These are phyloP conservation scores for Ooceraea biroi DNA, from an alignment of 1,140 invertebrate species.

Conservation along the genomic window DNA sequence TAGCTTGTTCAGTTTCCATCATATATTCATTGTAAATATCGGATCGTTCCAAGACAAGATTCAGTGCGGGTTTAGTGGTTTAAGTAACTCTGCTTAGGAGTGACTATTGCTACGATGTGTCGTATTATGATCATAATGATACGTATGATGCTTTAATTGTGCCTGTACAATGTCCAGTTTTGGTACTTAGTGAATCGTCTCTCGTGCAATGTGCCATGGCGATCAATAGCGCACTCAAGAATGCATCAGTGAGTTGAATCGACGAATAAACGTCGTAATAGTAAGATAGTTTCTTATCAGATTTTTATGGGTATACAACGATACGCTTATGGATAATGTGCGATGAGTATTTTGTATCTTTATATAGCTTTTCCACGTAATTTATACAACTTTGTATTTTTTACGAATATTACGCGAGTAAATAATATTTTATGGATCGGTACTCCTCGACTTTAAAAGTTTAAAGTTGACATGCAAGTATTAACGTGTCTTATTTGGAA, in stretches of 20 bases:
- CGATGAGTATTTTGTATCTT: constrained; percentile 1
- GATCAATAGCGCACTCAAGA: not conserved
- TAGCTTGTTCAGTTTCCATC: not conserved
- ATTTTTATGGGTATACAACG: not conserved
- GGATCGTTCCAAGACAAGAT: not conserved
- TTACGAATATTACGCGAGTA: not conserved
- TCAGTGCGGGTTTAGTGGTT: not conserved
- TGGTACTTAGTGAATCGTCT: not conserved
- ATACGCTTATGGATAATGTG: not conserved
- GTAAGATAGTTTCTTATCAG: not conserved
- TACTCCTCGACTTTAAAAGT: not conserved
- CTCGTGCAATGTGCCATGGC: constrained; percentile 27
- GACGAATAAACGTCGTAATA: not conserved
- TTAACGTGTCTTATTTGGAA: not conserved
- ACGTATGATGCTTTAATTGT: not conserved
- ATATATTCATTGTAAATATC: not conserved
- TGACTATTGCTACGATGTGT: not conserved
- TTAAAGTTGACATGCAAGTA: constrained; percentile 10
- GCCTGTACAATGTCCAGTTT: not conserved
- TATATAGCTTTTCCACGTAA: not conserved
- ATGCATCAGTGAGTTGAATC: not conserved
- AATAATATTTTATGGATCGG: constrained; percentile 3
- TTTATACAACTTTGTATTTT: not conserved
- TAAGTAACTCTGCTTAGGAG: not conserved
- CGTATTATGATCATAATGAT: not conserved